These are phyloP conservation scores for Rattus rattus DNA, from an alignment of 2,113 vertebrate genomes.

Conservation along the genomic window DNA sequence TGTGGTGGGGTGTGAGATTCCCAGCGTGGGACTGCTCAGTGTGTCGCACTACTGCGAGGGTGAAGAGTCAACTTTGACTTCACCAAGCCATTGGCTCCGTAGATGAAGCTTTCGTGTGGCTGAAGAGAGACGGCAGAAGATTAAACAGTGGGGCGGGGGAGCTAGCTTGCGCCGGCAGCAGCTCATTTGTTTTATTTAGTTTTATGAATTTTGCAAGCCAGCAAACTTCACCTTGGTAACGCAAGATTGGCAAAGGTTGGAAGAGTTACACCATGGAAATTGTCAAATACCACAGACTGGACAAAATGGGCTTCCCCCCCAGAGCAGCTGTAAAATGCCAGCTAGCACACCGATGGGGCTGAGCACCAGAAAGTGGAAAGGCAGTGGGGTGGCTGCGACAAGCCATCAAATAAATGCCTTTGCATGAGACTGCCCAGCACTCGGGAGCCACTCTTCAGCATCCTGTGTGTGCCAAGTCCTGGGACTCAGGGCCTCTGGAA, in stretches of 20 bases:
- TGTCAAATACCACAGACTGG: neutral
- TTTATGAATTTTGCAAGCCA: neutral
- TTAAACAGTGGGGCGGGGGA: neutral
- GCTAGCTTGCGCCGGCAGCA: neutral
- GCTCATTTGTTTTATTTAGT: neutral
- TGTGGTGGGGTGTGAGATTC: accelerated
- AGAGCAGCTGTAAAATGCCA: neutral
- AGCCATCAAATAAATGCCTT: neutral
- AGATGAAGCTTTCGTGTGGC: neutral
- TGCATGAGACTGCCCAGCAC: neutral
- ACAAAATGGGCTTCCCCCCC: neutral
- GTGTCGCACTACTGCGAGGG: too few species aligned
- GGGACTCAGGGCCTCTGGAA: neutral
- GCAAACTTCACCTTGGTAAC: neutral
- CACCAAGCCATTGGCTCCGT: neutral
- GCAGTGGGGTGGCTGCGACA: accelerated
- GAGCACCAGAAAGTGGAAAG: neutral
- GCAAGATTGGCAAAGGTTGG: neutral
- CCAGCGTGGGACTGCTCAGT: neutral
- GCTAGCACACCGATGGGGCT: neutral
- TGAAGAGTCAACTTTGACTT: neutral
- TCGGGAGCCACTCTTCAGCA: neutral
- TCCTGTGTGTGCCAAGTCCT: neutral
- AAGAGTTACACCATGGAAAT: neutral
- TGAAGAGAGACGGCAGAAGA: neutral